Conservation (phyloP, 2,888 invertebrate genomes). For the Amphipyra berbera region DNA sequence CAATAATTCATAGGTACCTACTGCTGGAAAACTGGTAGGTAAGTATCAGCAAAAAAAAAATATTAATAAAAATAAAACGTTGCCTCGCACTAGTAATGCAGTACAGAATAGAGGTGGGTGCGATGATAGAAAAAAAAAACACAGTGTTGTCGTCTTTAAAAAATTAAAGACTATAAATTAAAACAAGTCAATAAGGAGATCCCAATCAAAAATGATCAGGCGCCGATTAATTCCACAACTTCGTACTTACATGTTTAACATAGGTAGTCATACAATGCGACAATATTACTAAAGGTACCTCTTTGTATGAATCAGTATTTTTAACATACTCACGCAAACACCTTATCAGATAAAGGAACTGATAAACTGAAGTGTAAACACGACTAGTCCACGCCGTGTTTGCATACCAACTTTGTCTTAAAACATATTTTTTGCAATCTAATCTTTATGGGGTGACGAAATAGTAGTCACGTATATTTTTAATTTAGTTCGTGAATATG, state of each 20-base stretch:
- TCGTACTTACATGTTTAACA: neutral
- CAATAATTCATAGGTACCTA: too few relatives aligned
- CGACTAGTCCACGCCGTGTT: conserved; percentile 28
- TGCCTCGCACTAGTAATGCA: too few relatives aligned
- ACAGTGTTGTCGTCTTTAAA: too few relatives aligned
- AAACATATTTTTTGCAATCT: conserved; percentile 47
- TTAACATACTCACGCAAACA: conserved; percentile 17
- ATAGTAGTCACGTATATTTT: conserved; percentile 43
- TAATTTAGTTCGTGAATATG: conserved; percentile 10
- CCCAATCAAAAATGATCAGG: too few relatives aligned
- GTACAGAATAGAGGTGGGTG: too few relatives aligned
- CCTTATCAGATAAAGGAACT: conserved; percentile 35
- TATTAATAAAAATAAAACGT: too few relatives aligned
- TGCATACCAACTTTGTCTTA: conserved; percentile 49
- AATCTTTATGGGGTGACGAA: conserved; percentile 37
- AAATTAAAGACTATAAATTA: too few relatives aligned
- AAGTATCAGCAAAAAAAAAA: too few relatives aligned
- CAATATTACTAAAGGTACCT: conserved; percentile 1
- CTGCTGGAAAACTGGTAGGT: too few relatives aligned
- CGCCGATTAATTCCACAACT: conserved; percentile 9
- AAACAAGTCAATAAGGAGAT: too few relatives aligned
- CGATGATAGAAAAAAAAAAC: too few relatives aligned
- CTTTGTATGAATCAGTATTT: conserved; percentile 27
- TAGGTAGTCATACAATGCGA: conserved; percentile 20
- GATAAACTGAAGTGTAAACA: conserved; percentile 45